Evolutionary conservation across 2,888 invertebrate species (phyloP).

Genomic region (Parnassius apollo): DNA sequence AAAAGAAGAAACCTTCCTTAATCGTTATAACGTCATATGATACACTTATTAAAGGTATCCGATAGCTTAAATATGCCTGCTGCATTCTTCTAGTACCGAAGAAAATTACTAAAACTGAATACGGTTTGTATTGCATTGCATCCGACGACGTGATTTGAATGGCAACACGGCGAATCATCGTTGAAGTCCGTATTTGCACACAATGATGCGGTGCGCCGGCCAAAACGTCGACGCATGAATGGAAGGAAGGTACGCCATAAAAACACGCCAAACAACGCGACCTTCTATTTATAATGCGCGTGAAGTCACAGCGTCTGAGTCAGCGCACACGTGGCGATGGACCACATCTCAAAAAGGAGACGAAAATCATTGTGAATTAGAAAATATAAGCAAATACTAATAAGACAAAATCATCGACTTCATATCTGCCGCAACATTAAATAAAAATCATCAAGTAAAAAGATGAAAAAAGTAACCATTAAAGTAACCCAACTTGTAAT

Average conservation of each 20-base stretch:
- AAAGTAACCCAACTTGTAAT: no score
- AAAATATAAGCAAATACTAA: neutral
- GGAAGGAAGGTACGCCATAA: constrained; percentile 64
- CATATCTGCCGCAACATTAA: no score
- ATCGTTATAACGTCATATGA: no score
- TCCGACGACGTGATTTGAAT: neutral
- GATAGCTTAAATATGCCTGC: no score
- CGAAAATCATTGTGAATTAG: neutral
- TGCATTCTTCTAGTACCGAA: no score
- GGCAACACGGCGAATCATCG: constrained; percentile 25
- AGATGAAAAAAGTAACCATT: no score
- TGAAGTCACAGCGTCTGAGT: constrained; percentile 31
- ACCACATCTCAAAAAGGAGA: neutral
- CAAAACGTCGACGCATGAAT: constrained; percentile 53
- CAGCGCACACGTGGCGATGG: constrained; percentile 8
- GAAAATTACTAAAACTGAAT: no score
- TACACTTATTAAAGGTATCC: no score
- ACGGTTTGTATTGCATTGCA: neutral
- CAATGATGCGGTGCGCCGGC: constrained; percentile 43
- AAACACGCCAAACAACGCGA: constrained; percentile 32
- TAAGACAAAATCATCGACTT: no score
- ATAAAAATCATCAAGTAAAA: no score
- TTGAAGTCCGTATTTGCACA: constrained; percentile 50
- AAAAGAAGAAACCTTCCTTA: no score
- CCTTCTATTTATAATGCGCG: constrained; percentile 13